Base-by-base conservation (phyloP, 2,797 vertebrate genomes). In the Spea hammondii region DNA sequence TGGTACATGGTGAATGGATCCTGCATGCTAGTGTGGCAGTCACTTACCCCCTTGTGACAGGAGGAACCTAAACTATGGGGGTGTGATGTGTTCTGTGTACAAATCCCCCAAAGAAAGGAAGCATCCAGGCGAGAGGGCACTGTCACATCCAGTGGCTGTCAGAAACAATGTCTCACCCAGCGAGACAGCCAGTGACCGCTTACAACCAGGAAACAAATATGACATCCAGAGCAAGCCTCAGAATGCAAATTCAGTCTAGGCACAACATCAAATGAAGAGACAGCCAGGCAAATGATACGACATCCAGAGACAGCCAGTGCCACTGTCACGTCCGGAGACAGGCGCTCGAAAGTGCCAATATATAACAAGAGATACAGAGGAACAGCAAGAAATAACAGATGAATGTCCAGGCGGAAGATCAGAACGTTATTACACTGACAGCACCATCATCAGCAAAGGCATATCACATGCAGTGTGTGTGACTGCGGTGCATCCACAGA, bases 41-140 rank as follows among this genome's bases (percentile, higher is more conserved):
- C 62, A 55, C 51, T 74, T 49, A 74, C 60, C 82, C 57, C 77
- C 69, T 45, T 72, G 72, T 53, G 72, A 71, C 50, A 76, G 81
- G 76, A 72, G 76, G 50, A 54, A 55, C 53, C 49, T 65, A 57
- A 53, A 65, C 70, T 82, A 67, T 73, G n/a, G 75, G 74, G 75
- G 71, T 7, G 70, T 59, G 45, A 11, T 65, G 8, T 51, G 66
- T 9, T 69, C 47, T 69, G 48, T 66, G 54, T 13, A 32, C 47
- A 72, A 69, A 77, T 17, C 53, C 17, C 32, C 74, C 64, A 50
- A 76, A 73, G 77, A 65, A 68, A 17, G 32, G 57, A 60, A 49
- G 65, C 72, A 68, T 50, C 74, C 74, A 65, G 64, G 70, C 59
- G 48, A 12, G 77, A 59, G 72, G 32, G 59, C 62, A 50, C 75